Conservation (phyloP, 2,797 vertebrate species). For the Alcedo atthis region DNA sequence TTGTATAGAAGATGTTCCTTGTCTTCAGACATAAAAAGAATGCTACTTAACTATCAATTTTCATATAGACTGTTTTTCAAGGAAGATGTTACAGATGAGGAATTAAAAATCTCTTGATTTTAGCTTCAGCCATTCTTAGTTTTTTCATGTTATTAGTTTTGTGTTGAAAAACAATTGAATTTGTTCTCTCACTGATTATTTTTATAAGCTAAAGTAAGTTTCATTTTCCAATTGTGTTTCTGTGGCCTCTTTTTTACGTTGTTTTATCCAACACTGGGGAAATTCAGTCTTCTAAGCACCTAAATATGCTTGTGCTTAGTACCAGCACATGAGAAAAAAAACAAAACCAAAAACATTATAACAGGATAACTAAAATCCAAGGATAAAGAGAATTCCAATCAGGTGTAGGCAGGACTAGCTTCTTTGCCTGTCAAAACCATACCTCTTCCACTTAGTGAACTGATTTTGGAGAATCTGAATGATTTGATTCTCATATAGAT, state of each 20-base stretch:
- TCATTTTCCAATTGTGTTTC: background rate
- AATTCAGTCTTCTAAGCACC: no score
- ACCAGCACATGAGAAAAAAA: background rate
- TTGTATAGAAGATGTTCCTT: background rate
- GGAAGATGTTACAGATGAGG: background rate
- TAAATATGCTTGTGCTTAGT: background rate
- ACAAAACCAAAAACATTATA: background rate
- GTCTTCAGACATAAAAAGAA: background rate
- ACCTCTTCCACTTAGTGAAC: background rate
- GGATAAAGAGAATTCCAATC: background rate
- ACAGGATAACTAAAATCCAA: background rate
- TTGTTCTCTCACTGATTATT: background rate
- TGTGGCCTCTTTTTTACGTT: background rate
- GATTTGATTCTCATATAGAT: background rate
- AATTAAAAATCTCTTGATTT: background rate
- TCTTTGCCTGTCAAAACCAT: background rate
- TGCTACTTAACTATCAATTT: background rate
- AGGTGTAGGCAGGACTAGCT: background rate
- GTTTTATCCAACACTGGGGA: background rate
- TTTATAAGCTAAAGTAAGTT: background rate
- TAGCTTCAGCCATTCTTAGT: background rate
- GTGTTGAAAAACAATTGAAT: background rate
- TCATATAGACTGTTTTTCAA: background rate
- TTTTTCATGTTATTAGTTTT: background rate
- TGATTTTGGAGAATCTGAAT: background rate